Evolutionary conservation across 23 tunicate species (phyloP), one percentile per base, ranked within the genome.

Genomic region (Trididemnum nubilum): DNA sequence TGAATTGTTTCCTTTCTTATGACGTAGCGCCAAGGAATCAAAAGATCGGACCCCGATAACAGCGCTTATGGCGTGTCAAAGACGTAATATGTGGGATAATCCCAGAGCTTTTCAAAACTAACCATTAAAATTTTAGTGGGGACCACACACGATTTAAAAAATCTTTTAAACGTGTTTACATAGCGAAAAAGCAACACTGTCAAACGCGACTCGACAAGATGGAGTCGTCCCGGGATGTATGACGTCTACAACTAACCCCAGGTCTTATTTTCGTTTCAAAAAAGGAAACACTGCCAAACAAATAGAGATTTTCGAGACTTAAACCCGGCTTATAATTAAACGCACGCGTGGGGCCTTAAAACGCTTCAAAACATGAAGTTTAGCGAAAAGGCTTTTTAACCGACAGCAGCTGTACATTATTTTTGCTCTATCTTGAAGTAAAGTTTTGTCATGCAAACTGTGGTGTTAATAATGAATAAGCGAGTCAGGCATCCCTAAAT

Each of bases 121-220:
- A 44, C 54, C 15, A 9, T 9, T 44, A 44, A 44, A 44, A 44
- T 15, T 44, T 15, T 44, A 15, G 15, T 15, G 15, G 12, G 67
- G 67, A 61, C 67, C 67, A 61, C 67, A n/a, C 67, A 61, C 67
- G 26, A 22, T 12, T 4, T 21, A 61, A 22, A 61, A 61, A 61
- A 61, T 61, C 67, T 61, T 61, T 61, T 61, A 61, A n/a, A 61
- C 21, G 54, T 61, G 67, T 61, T 61, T 61, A 61, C 67, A 61
- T 61, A 61, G 29, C 29, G 27, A 61, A 61, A 61, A 61, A 61
- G 67, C 67, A 61, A 61, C 67, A 61, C 67, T 61, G 67, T 61
- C 67, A 61, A n/a, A 25, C 27, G 4, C 5, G 67, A 25, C 29
- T 25, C 67, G 67, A 61, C 67, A 61, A 4, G 29, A n/a, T 61